These are phyloP conservation scores for Aphaenogaster rudis DNA, from an alignment of 1,140 invertebrate genomes.

Conservation along the genomic window DNA sequence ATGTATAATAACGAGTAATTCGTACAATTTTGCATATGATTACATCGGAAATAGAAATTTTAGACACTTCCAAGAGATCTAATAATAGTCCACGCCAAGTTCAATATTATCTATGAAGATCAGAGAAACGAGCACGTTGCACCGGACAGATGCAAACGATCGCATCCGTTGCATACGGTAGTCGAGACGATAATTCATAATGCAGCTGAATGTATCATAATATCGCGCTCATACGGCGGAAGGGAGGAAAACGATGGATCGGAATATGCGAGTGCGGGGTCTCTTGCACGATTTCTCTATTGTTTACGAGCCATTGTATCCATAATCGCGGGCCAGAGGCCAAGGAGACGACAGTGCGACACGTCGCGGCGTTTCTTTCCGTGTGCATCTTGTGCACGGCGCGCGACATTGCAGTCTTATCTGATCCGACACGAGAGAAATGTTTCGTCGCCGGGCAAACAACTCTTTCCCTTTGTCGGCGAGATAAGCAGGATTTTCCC, in stretches of 20 bases:
- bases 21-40: not conserved
- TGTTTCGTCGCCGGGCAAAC: slow-evolving; percentile 46
- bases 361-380: slow-evolving; percentile 37
- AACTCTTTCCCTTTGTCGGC: slow-evolving; percentile 61
- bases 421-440: slow-evolving; percentile 57
- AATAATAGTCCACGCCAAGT: slow-evolving; percentile 35
- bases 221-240: not conserved
- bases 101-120: slow-evolving; percentile 41
- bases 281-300: slow-evolving; percentile 59
- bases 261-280: not conserved
- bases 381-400: not conserved
- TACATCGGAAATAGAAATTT: not conserved
- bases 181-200: slow-evolving; percentile 38
- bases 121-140: not conserved
- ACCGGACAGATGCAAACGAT: slow-evolving; percentile 34
- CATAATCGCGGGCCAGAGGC: slow-evolving; percentile 54
- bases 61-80: not conserved
- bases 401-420: slow-evolving; percentile 21
- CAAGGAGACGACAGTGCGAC: slow-evolving; percentile 17
- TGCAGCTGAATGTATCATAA: slow-evolving; percentile 1
- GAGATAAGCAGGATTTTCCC: slow-evolving; percentile 37
- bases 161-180: not conserved
- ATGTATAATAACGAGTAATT: not conserved
- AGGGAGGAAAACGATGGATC: not conserved
- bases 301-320: slow-evolving; percentile 70